Percentiles rank a stretch among this genome's conserved stretches.
These are phyloP conservation scores for Hippocampus comes DNA, from an alignment of 2,113 vertebrate genomes.

Conservation along the genomic window DNA sequence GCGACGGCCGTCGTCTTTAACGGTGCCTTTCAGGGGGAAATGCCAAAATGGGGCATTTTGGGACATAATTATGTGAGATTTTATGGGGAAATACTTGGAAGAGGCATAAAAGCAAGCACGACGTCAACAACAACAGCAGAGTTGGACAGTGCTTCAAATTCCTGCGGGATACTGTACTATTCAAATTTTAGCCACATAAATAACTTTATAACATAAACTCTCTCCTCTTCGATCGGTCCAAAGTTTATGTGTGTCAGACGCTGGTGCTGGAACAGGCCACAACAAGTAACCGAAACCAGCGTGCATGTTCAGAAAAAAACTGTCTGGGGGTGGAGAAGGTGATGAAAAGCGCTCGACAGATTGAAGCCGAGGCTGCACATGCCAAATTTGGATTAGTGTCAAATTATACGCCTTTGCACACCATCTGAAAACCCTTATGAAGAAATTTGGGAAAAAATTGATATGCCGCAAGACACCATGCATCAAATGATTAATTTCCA, in stretches of 20 bases:
- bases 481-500: too few species aligned
- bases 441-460: too few species aligned
- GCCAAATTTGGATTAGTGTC: not conserved
- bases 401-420: not conserved
- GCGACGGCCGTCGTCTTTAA: conserved; percentile 43
- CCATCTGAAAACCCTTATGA: too few species aligned
- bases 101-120: conserved; percentile 16
- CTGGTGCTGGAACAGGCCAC: conserved; percentile 51
- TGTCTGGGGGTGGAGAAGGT: not conserved
- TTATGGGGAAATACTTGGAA: conserved; percentile 9
- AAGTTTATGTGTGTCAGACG: conserved; percentile 3
- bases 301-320: conserved; percentile 4
- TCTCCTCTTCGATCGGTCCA: conserved; percentile 10
- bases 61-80: conserved; percentile 37
- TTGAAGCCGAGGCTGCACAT: not conserved
- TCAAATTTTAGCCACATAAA: not conserved
- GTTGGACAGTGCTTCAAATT: conserved; percentile 39
- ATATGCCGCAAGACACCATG: too few species aligned
- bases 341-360: not conserved
- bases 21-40: conserved; percentile 49
- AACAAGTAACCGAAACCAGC: conserved; percentile 22
- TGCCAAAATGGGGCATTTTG: conserved; percentile 50
- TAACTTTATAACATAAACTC: not conserved
- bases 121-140: conserved; percentile 13
- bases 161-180: conserved; percentile 9